Evolutionary conservation across 2,113 vertebrate species (phyloP).

Genomic region (Merops nubicus): DNA sequence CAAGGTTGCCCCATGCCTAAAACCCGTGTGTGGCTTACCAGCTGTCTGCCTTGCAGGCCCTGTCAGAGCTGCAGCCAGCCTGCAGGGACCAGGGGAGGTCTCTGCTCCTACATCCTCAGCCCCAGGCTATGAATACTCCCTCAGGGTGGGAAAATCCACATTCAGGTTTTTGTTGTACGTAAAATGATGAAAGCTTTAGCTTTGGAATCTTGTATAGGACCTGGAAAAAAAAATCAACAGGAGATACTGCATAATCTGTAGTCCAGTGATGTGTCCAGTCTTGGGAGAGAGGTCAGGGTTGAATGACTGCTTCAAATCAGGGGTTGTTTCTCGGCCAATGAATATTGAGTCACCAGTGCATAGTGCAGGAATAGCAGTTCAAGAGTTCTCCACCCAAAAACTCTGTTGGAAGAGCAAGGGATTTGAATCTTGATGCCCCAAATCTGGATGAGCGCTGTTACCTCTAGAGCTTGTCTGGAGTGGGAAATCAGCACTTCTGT

Average conservation of each 20-base stretch:
- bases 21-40: not conserved
- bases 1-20: not conserved
- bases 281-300: not conserved
- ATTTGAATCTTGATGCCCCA: not conserved
- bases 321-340: not conserved
- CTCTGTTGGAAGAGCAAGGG: not conserved
- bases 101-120: not conserved
- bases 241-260: fast-evolving
- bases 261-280: fast-evolving
- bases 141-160: not conserved
- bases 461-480: not conserved
- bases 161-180: not conserved
- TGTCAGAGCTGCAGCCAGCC: not conserved
- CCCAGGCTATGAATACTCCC: not conserved
- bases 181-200: not conserved
- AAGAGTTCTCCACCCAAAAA: not conserved
- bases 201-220: not conserved
- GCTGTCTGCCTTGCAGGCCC: not conserved
- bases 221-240: not conserved
- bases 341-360: not conserved
- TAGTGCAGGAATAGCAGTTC: not conserved
- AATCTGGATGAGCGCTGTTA: not conserved
- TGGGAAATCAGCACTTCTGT: not conserved
- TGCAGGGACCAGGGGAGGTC: not conserved
- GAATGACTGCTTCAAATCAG: not conserved